phyloP scores from a whole-genome alignment of 2,113 vertebrate species.

The Nerophis ophidion region DNA sequence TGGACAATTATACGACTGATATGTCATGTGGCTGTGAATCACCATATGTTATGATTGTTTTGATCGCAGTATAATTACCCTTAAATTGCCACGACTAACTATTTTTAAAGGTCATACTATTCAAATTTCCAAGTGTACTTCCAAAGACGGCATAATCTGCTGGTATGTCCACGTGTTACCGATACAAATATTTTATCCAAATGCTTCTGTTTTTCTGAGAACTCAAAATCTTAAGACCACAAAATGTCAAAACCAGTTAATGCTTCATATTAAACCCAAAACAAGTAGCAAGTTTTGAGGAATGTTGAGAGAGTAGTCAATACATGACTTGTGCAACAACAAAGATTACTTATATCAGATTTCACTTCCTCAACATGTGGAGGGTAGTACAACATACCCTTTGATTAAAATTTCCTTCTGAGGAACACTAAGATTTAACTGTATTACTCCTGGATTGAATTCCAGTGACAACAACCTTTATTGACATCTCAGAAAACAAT shows the following conservation, averaged over 20 bases:
- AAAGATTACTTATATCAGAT: slow-evolving; percentile 14
- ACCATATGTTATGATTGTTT: neutral
- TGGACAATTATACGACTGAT: neutral
- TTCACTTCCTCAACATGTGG: slow-evolving; percentile 6
- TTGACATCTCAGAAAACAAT: neutral
- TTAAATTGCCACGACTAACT: neutral
- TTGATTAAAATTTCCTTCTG: neutral
- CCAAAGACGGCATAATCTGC: neutral
- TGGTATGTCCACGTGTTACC: neutral
- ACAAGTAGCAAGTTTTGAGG: neutral
- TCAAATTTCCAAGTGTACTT: neutral
- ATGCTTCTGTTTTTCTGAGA: neutral
- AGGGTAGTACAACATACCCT: neutral
- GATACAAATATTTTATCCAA: neutral
- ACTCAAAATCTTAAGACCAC: too few relatives aligned
- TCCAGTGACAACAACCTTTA: neutral
- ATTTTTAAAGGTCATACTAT: neutral
- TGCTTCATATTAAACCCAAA: neutral
- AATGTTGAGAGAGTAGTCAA: neutral
- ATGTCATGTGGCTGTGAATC: neutral
- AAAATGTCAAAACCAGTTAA: neutral
- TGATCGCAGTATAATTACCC: neutral
- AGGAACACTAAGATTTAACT: neutral
- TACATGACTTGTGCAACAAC: neutral
- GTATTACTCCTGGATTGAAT: neutral